Conservation (phyloP, 2,113 vertebrate genomes). For the Callopanchax toddi region DNA sequence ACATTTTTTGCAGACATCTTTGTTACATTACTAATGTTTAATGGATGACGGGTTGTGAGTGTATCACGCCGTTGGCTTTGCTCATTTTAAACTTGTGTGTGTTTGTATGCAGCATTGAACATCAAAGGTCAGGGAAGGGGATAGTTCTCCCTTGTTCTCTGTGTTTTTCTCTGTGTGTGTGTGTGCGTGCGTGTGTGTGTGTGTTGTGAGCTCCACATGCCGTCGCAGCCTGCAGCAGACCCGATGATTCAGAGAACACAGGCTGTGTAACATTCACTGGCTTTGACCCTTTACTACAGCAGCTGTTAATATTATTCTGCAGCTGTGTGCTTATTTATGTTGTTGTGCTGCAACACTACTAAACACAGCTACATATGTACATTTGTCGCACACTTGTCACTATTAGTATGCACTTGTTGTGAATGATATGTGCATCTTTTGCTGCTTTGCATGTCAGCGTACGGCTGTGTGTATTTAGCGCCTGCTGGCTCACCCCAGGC, state of each 20-base stretch:
- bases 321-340: slow-evolving; percentile 55
- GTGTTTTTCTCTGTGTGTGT: slow-evolving; percentile 18
- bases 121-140: slow-evolving; percentile 58
- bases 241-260: slow-evolving; percentile 71
- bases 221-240: slow-evolving; percentile 46
- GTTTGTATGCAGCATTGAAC: slow-evolving; percentile 31
- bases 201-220: slow-evolving; percentile 40
- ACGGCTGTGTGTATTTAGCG: slow-evolving; percentile 50
- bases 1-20: slow-evolving; percentile 8
- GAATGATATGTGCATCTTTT: slow-evolving; percentile 26
- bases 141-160: slow-evolving; percentile 11
- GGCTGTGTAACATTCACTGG: slow-evolving; percentile 53
- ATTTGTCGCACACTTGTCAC: slow-evolving; percentile 36
- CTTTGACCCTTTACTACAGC: slow-evolving; percentile 64
- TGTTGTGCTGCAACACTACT: slow-evolving; percentile 7
- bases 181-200: slow-evolving; percentile 22
- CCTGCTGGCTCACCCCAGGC: slow-evolving; percentile 51
- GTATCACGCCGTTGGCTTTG: slow-evolving; percentile 15
- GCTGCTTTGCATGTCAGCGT: slow-evolving; percentile 30
- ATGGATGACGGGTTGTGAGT: slow-evolving; percentile 48
- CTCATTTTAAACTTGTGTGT: slow-evolving; percentile 2
- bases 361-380: slow-evolving; percentile 28
- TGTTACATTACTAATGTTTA: slow-evolving; percentile 39
- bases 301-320: slow-evolving; percentile 57
- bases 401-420: slow-evolving; percentile 22